These are phyloP conservation scores for Semibalanus balanoides DNA, from an alignment of 1,140 invertebrate species.

Conservation along the genomic window DNA sequence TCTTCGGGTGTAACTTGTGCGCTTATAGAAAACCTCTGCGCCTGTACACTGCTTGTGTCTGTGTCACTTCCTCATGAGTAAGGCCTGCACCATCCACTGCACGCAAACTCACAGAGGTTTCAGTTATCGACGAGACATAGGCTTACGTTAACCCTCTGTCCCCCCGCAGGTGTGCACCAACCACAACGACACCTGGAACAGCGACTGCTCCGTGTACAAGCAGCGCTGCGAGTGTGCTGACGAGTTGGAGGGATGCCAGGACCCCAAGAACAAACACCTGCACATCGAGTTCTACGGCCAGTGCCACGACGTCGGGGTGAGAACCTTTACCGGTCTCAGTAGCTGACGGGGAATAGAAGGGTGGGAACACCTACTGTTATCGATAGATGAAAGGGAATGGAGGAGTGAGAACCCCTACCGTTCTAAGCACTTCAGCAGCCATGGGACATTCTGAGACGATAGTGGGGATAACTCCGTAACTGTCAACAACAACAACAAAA, in stretches of 20 bases:
- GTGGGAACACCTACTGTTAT: too few species aligned
- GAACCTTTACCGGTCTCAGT: conserved; percentile 17
- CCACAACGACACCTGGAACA: conserved; percentile 81
- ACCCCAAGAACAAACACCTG: conserved; percentile 59
- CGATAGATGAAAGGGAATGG: too few species aligned
- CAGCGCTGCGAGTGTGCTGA: conserved; percentile 76
- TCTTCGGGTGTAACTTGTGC: not conserved
- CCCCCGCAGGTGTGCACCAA: conserved; percentile 64
- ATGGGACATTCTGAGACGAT: too few species aligned
- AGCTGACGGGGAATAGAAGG: too few species aligned
- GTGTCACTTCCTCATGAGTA: not conserved
- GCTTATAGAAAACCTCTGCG: not conserved
- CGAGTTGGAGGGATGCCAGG: conserved; percentile 51
- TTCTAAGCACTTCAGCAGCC: too few species aligned
- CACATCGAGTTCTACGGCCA: conserved; percentile 86
- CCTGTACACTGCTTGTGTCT: not conserved
- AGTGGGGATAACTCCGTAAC: too few species aligned
- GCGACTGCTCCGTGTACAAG: conserved; percentile 81
- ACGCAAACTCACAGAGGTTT: not conserved
- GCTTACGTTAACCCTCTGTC: too few species aligned
- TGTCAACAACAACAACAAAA: too few species aligned
- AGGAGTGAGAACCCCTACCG: too few species aligned
- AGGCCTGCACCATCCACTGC: not conserved
- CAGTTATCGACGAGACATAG: too few species aligned
- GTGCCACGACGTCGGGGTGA: conserved; percentile 60